Conservation (phyloP, 1,140 invertebrate species). For the Cherax destructor region DNA sequence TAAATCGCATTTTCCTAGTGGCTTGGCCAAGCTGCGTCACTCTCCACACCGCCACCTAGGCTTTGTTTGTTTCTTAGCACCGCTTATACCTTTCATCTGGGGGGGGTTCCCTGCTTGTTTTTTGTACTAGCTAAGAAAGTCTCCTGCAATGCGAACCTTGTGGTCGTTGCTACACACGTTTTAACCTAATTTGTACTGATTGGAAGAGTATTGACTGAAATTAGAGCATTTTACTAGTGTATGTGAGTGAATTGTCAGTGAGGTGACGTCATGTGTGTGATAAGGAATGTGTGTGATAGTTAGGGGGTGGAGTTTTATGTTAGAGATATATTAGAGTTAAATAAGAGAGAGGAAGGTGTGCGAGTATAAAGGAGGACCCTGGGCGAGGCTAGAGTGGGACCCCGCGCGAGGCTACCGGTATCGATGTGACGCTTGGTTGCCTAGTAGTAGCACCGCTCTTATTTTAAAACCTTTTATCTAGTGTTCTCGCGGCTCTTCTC, state of each 20-base stretch:
- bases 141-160: too few species aligned
- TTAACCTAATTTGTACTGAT: too few species aligned
- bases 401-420: conserved; percentile 64
- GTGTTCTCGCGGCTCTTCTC: background rate
- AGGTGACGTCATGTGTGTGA: background rate
- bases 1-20: conserved; percentile 59
- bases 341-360: conserved; percentile 41
- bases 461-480: background rate
- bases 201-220: background rate
- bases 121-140: too few species aligned
- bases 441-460: conserved; percentile 18
- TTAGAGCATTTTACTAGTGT: background rate
- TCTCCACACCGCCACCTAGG: background rate
- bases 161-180: too few species aligned
- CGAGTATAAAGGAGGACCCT: conserved; percentile 52
- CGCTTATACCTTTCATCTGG: too few species aligned
- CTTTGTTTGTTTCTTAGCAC: conserved; percentile 14
- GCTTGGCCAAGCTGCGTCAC: conserved; percentile 20
- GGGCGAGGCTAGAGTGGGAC: conserved; percentile 63
- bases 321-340: conserved; percentile 28
- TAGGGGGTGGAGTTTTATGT: background rate
- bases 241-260: background rate
- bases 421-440: conserved; percentile 67
- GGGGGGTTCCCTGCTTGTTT: too few species aligned
- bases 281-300: background rate